Evolutionary conservation across 2,888 invertebrate species (phyloP), one percentile per base, ranked within the genome.

Genomic region (Diplazon laetatorius): DNA sequence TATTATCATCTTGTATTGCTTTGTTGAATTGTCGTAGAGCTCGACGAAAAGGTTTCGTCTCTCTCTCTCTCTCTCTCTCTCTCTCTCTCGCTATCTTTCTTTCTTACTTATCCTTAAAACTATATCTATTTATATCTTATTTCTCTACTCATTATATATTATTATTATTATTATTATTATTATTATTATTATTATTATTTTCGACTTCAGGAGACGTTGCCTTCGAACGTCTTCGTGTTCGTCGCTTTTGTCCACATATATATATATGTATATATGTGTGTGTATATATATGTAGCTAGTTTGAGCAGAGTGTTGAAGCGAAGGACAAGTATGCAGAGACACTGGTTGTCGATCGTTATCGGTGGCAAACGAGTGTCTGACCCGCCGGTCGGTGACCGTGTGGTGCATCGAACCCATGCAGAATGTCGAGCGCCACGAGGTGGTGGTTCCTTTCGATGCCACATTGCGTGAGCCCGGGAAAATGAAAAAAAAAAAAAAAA

Each of bases 381-480:
- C 66, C 72, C 70, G 62, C 78, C n/a, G 74, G 78, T 69, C 78
- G 74, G 78, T 78, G 73, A 74, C 73, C 73, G 69, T 70, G 37
- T 78, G 70, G 78, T 78, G 77, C 78, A 71, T 75, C 78, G 70
- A 75, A 75, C 74, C 71, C 66, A 18, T 46, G 71, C 66, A 48
- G 70, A 71, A 78, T 46, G 60, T n/a, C 65, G 50, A 60, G 59
- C 46, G n/a, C n/a, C n/a, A n/a, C n/a, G n/a, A n/a, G n/a, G n/a
- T n/a, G n/a, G n/a, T n/a, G 48, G 42, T 2, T 62, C 44, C 20
- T 14, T 25, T 30, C 30, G n/a, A 52, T 57, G 9, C 16, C 25
- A 25, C 39, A 59, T 50, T 65, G 42, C 63, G 39, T 20, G 42
- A 55, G 20, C 9, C 39, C 10, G n/a, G 39, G 9, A 25, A 20